Evolutionary conservation across 1,140 invertebrate genomes (phyloP).

Genomic region (Hypsibius dujardini): DNA sequence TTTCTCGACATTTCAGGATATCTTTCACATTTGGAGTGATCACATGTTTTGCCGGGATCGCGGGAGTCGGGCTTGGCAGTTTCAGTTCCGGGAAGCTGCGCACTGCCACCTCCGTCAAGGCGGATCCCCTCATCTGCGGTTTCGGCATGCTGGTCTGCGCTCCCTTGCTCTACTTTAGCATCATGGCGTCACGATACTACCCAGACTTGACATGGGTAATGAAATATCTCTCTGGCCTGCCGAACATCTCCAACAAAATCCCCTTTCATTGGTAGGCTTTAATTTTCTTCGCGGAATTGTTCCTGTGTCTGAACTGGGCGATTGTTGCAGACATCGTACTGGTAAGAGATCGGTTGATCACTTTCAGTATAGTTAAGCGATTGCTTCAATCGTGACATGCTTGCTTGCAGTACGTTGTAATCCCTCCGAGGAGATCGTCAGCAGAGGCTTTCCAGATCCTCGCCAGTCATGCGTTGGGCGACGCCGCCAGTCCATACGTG

Average conservation of each 20-base stretch:
- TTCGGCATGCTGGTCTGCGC: constrained; percentile 62
- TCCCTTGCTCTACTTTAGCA: constrained; percentile 58
- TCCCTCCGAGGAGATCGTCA: constrained; percentile 70
- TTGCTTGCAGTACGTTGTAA: constrained; percentile 62
- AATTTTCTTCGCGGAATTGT: constrained; percentile 39
- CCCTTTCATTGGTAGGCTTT: constrained; percentile 31
- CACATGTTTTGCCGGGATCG: constrained; percentile 71
- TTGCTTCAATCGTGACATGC: not conserved
- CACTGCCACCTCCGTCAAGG: constrained; percentile 41
- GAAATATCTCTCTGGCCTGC: constrained; percentile 19
- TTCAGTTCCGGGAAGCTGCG: constrained; percentile 53
- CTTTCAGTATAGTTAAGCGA: constrained; percentile 32
- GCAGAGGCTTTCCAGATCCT: constrained; percentile 87
- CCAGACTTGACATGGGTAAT: constrained; percentile 47
- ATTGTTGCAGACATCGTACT: constrained; percentile 92
- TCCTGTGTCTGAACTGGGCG: constrained; percentile 88
- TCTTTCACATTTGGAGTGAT: constrained; percentile 77
- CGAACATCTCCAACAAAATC: constrained; percentile 22
- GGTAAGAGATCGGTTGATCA: constrained; percentile 50
- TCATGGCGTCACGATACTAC: constrained; percentile 46
- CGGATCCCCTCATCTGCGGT: constrained; percentile 81
- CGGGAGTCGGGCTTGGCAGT: constrained; percentile 80
- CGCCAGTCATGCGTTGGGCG: constrained; percentile 75
- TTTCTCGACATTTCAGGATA: constrained; percentile 47
- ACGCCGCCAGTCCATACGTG: constrained; percentile 84